Conservation (phyloP, 2,888 invertebrate genomes). For the Octodonta nipae region DNA sequence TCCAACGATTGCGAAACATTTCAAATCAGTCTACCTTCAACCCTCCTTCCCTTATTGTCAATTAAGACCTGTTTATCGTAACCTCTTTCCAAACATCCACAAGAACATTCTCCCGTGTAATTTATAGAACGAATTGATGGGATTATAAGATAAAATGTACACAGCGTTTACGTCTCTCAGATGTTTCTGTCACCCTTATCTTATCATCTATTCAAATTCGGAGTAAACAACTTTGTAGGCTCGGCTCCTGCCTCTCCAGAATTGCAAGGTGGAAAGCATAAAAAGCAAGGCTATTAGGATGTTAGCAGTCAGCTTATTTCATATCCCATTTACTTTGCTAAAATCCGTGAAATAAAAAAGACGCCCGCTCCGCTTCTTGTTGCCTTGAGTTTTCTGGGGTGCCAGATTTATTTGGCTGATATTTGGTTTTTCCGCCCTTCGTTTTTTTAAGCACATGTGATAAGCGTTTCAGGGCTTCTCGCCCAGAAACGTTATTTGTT, state of each 20-base stretch:
- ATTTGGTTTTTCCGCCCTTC: slow-evolving; percentile 2
- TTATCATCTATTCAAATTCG: slow-evolving; percentile 18
- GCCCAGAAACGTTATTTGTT: too few relatives aligned
- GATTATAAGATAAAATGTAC: too few relatives aligned
- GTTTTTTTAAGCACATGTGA: too few relatives aligned
- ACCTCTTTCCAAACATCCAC: too few relatives aligned
- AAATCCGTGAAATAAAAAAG: slow-evolving; percentile 25
- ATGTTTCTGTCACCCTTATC: slow-evolving; percentile 14
- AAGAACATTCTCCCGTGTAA: too few relatives aligned
- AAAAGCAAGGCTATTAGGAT: slow-evolving; percentile 15
- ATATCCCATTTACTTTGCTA: slow-evolving; percentile 26
- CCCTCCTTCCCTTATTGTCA: too few relatives aligned
- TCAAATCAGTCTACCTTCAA: too few relatives aligned
- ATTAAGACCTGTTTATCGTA: too few relatives aligned
- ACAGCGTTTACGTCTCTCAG: neutral
- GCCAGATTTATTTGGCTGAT: slow-evolving; percentile 13
- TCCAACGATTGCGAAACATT: too few relatives aligned
- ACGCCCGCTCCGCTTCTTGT: slow-evolving; percentile 6
- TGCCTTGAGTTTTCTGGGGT: slow-evolving; percentile 7
- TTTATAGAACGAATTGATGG: neutral
- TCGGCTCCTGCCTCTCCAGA: too few relatives aligned
- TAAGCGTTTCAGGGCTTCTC: too few relatives aligned
- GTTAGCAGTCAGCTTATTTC: slow-evolving; percentile 22
- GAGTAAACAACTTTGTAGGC: slow-evolving; percentile 15
- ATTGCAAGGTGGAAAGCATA: slow-evolving; percentile 8